These are phyloP conservation scores for Ondatra zibethicus DNA, from an alignment of 2,113 vertebrate species.

Conservation along the genomic window DNA sequence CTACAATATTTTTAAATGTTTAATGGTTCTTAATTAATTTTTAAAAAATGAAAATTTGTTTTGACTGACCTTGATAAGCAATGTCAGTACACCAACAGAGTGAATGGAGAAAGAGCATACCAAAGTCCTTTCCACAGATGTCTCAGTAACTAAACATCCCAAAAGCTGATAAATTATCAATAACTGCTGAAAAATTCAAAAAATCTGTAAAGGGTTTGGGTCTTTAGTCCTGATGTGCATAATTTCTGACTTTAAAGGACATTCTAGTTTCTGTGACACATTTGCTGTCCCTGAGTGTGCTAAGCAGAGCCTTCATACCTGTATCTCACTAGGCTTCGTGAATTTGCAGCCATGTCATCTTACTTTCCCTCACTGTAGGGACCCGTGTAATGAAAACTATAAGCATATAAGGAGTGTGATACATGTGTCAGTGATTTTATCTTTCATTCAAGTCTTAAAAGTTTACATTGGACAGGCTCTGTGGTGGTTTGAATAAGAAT, in stretches of 20 bases:
- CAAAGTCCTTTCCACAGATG: not conserved
- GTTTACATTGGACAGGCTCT: not conserved
- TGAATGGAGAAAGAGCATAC: not conserved
- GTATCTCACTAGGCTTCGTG: not conserved
- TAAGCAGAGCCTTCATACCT: slow-evolving; percentile 5
- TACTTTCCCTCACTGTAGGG: not conserved
- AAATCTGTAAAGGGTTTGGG: not conserved
- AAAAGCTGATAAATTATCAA: not conserved
- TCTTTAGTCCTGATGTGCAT: not conserved
- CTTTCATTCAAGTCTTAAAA: slow-evolving; percentile 7
- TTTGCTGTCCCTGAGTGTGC: not conserved
- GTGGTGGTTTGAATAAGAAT: not conserved
- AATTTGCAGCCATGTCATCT: not conserved
- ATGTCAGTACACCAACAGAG: not conserved
- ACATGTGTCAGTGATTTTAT: not conserved
- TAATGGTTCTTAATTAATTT: not conserved
- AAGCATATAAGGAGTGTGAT: not conserved
- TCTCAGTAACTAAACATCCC: not conserved
- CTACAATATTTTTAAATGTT: not conserved
- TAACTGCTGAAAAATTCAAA: not conserved
- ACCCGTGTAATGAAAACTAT: not conserved
- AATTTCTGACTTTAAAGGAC: not conserved
- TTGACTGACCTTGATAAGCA: not conserved
- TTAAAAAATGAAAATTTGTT: not conserved
- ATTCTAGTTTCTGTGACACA: rapidly evolving